Percentiles rank a stretch among this genome's conserved stretches.
These are phyloP conservation scores for Meteorus colon DNA, from an alignment of 2,888 invertebrate species.

Conservation along the genomic window DNA sequence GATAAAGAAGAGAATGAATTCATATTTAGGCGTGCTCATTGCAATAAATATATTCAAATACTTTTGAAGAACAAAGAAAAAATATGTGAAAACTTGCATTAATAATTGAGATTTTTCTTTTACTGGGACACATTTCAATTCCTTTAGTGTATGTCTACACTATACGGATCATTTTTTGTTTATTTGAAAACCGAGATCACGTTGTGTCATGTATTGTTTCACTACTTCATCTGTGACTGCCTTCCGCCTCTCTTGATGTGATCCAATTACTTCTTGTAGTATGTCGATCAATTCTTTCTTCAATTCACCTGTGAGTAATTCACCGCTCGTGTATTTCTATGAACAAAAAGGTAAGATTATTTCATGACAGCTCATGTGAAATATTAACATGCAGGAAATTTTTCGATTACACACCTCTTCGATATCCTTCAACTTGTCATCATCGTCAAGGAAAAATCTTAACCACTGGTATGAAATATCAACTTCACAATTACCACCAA, in stretches of 20 bases:
- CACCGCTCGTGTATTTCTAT: slow-evolving; percentile 88
- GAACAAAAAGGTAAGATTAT: slow-evolving; percentile 44
- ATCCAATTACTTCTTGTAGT: slow-evolving; percentile 84
- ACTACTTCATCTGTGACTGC: slow-evolving; percentile 90
- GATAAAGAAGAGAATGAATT: not conserved
- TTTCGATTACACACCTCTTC: slow-evolving; percentile 73
- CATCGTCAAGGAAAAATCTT: slow-evolving; percentile 95
- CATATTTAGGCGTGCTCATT: not conserved
- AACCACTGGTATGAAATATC: slow-evolving; percentile 97
- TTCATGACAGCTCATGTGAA: not conserved
- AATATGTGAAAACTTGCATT: slow-evolving; percentile 2
- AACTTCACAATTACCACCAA: slow-evolving; percentile 96
- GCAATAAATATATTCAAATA: slow-evolving; percentile 17
- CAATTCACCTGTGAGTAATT: slow-evolving; percentile 93
- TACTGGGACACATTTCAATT: not conserved
- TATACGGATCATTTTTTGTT: slow-evolving; percentile 28
- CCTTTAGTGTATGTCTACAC: not conserved
- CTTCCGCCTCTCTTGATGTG: slow-evolving; percentile 87
- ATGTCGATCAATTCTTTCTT: slow-evolving; percentile 92
- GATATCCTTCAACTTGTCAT: slow-evolving; percentile 86
- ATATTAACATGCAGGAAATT: not conserved
- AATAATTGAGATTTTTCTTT: not conserved
- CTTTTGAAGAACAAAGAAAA: not conserved
- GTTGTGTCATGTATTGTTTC: slow-evolving; percentile 87
- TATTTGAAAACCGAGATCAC: slow-evolving; percentile 80